Percentiles rank a stretch among this genome's conserved stretches.
Evolutionary conservation across 2,888 invertebrate genomes (phyloP).

Genomic region (Ophonus ardosiacus): DNA sequence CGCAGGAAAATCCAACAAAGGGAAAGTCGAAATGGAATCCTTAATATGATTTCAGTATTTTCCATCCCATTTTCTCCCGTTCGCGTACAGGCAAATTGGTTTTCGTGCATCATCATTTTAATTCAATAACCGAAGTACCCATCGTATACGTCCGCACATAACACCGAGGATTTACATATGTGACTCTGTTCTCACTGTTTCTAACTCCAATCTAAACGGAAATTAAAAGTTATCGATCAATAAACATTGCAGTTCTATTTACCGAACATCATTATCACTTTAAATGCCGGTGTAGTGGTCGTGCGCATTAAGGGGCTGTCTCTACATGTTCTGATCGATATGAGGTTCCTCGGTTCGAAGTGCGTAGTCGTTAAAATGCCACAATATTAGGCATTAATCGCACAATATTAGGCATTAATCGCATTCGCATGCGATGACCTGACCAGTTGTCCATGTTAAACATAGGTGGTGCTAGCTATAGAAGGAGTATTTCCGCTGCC

Average conservation of each 20-base stretch:
- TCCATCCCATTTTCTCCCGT: slow-evolving; percentile 63
- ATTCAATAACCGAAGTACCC: slow-evolving; percentile 61
- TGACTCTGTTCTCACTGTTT: slow-evolving; percentile 13
- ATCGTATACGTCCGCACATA: slow-evolving; percentile 41
- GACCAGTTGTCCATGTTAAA: too few relatives aligned
- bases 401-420: too few relatives aligned
- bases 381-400: too few relatives aligned
- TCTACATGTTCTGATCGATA: too few relatives aligned
- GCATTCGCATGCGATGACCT: too few relatives aligned
- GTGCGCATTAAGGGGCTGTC: too few relatives aligned
- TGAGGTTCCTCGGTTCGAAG: too few relatives aligned
- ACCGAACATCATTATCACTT: too few relatives aligned
- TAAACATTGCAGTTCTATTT: neutral
- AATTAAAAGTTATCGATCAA: slow-evolving; percentile 28
- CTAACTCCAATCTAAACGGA: slow-evolving; percentile 24
- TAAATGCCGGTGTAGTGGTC: too few relatives aligned
- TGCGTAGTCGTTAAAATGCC: too few relatives aligned
- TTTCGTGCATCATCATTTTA: slow-evolving; percentile 64
- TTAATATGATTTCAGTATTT: slow-evolving; percentile 64
- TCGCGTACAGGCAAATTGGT: slow-evolving; percentile 61
- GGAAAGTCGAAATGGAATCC: slow-evolving; percentile 63
- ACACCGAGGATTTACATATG: slow-evolving; percentile 15
- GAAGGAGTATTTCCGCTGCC: too few relatives aligned
- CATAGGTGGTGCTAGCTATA: too few relatives aligned
- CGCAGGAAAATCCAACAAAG: slow-evolving; percentile 62